phyloP scores from a whole-genome alignment of 2,113 vertebrate species.

The Petaurus breviceps region DNA sequence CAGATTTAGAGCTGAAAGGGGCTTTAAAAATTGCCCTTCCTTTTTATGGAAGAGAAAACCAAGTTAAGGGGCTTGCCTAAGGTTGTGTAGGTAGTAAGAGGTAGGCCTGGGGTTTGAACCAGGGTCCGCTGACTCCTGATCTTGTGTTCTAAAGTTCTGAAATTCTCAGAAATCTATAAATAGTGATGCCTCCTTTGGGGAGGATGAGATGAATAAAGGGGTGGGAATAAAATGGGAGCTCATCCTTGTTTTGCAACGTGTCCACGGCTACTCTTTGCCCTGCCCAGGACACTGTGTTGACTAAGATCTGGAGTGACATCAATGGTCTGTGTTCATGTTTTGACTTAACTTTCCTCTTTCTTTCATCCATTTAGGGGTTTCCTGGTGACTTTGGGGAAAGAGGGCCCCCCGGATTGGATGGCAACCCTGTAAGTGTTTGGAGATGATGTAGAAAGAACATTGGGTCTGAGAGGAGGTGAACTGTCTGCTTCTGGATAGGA shows the following conservation, averaged over 20 bases:
- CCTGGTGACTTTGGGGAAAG: slow-evolving; percentile 96
- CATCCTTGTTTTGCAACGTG: not conserved
- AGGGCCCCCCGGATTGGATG: slow-evolving; percentile 96
- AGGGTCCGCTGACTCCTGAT: not conserved
- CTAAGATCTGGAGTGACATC: not conserved
- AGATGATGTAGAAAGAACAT: not conserved
- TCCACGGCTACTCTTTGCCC: not conserved
- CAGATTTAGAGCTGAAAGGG: not conserved
- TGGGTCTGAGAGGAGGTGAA: not conserved
- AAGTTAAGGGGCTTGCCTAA: not conserved
- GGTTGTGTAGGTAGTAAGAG: not conserved
- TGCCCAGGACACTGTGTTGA: not conserved
- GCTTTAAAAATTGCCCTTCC: not conserved
- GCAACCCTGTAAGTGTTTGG: slow-evolving; percentile 94
- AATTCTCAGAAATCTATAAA: not conserved
- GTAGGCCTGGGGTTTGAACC: not conserved
- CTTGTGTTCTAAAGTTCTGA: not conserved
- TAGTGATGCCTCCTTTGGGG: not conserved
- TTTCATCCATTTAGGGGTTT: slow-evolving; percentile 90
- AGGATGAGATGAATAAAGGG: not conserved
- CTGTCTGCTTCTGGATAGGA: not conserved
- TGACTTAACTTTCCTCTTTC: slow-evolving; percentile 47
- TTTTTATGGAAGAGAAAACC: not conserved
- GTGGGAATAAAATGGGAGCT: not conserved
- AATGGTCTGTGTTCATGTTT: not conserved